Percentiles rank a stretch among this genome's conserved stretches.
Conservation (phyloP, 2,888 invertebrate species). For the Phymatocera aterrima region DNA sequence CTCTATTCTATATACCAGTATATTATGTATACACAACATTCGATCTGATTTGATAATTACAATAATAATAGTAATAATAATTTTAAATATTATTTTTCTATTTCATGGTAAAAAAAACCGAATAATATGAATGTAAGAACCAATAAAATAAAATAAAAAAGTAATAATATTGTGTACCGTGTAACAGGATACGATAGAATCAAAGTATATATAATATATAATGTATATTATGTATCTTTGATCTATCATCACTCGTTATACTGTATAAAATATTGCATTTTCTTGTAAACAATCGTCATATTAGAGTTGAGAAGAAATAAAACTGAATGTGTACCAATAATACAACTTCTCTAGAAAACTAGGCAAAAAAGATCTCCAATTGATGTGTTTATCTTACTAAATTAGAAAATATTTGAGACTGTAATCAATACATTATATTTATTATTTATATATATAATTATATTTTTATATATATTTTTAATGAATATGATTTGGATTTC, state of each 20-base stretch:
- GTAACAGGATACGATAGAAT: slow-evolving; percentile 18
- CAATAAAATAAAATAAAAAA: not conserved
- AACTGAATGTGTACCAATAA: slow-evolving; percentile 13
- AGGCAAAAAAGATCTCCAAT: slow-evolving; percentile 21
- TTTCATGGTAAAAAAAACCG: slow-evolving; percentile 14
- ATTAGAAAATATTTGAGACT: slow-evolving; percentile 11
- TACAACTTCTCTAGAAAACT: slow-evolving; percentile 5
- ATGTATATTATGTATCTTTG: too few species aligned
- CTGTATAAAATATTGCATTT: slow-evolving; percentile 30
- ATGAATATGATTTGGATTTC: slow-evolving; percentile 51
- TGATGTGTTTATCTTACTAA: slow-evolving; percentile 16
- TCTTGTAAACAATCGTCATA: slow-evolving; percentile 22
- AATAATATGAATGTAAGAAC: not conserved
- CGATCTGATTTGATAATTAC: too few species aligned
- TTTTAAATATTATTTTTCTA: slow-evolving; percentile 35
- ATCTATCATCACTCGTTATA: slow-evolving; percentile 30
- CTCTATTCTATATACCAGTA: too few species aligned
- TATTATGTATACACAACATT: slow-evolving; percentile 28
- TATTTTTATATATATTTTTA: slow-evolving; percentile 48
- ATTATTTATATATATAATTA: slow-evolving; percentile 47
- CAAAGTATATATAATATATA: slow-evolving; percentile 14
- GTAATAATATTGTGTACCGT: slow-evolving; percentile 23
- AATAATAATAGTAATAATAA: slow-evolving; percentile 21
- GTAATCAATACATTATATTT: slow-evolving; percentile 39
- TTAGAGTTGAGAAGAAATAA: slow-evolving; percentile 13